A percentile compares a stretch with the other conserved stretches of the same genome.
phyloP scores from a whole-genome alignment of 2,797 vertebrate species.

The Labroides dimidiatus region DNA sequence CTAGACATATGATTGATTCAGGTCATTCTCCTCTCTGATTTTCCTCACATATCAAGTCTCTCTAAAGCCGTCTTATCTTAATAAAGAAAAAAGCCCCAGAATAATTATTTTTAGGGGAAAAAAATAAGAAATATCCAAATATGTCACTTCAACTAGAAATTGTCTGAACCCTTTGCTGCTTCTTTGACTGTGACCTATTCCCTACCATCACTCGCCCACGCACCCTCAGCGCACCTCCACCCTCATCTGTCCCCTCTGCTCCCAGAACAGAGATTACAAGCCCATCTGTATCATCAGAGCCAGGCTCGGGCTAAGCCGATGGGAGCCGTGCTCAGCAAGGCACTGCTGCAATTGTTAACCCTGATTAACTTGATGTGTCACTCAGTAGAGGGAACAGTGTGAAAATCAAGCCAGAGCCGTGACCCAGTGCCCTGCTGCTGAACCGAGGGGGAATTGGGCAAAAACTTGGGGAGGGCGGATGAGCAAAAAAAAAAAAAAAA shows the following conservation, averaged over 20 bases:
- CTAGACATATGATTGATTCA: no score
- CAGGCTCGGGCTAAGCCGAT: slow-evolving; percentile 75
- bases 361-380: slow-evolving; percentile 87
- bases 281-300: slow-evolving; percentile 80
- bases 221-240: slow-evolving; percentile 12
- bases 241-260: slow-evolving; percentile 45
- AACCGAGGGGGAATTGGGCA: slow-evolving; percentile 76
- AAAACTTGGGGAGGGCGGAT: slow-evolving; percentile 60
- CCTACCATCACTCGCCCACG: slow-evolving; percentile 3
- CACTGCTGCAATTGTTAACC: slow-evolving; percentile 83
- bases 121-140: background rate
- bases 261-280: slow-evolving; percentile 71
- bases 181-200: slow-evolving; percentile 27
- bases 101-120: background rate
- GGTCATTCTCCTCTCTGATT: no score
- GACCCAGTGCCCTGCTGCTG: slow-evolving; percentile 86
- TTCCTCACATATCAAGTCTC: no score
- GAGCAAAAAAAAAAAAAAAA: slow-evolving; percentile 38
- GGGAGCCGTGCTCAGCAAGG: slow-evolving; percentile 77
- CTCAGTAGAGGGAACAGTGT: slow-evolving; percentile 81
- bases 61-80: no score
- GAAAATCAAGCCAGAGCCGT: slow-evolving; percentile 82
- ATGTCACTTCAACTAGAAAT: background rate
- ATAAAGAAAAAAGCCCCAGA: no score
- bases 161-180: background rate